Conservation (phyloP, 2,797 vertebrate genomes). For the Gadopsis marmoratus region DNA sequence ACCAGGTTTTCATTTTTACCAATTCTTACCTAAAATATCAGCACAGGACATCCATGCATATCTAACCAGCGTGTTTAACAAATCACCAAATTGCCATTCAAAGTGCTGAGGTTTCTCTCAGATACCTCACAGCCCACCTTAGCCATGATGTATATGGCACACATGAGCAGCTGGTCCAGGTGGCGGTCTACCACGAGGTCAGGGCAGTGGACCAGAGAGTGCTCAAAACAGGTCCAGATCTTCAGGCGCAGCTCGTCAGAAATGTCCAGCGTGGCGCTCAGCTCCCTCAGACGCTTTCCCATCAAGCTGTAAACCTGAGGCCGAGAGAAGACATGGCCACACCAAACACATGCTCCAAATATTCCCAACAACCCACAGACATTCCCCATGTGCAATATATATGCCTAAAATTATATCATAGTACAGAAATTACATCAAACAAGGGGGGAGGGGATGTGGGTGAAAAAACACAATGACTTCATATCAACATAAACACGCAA, state of each 20-base stretch:
- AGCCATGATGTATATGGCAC: constrained; percentile 89
- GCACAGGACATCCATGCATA: background rate
- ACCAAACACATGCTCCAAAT: background rate
- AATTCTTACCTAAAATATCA: no score
- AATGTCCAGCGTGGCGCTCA: constrained; percentile 86
- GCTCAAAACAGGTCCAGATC: constrained; percentile 94
- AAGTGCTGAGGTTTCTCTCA: background rate
- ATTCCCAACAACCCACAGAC: background rate
- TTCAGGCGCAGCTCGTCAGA: constrained; percentile 86
- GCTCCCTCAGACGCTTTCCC: constrained; percentile 85
- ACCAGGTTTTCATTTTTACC: background rate
- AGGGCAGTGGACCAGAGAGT: constrained; percentile 87
- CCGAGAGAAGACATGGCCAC: background rate
- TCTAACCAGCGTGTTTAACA: background rate
- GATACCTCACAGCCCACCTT: constrained; percentile 72
- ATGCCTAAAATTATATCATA: background rate
- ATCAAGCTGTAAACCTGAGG: constrained; percentile 89
- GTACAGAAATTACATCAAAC: background rate
- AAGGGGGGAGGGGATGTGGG: no score
- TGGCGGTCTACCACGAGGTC: constrained; percentile 89
- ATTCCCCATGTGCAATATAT: background rate
- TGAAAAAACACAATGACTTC: background rate
- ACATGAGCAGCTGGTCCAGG: constrained; percentile 92
- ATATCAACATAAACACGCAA: background rate
- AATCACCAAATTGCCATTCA: background rate